phyloP scores from a whole-genome alignment of 64 coral and sea anemone species.

The Astreopora myriophthalma region DNA sequence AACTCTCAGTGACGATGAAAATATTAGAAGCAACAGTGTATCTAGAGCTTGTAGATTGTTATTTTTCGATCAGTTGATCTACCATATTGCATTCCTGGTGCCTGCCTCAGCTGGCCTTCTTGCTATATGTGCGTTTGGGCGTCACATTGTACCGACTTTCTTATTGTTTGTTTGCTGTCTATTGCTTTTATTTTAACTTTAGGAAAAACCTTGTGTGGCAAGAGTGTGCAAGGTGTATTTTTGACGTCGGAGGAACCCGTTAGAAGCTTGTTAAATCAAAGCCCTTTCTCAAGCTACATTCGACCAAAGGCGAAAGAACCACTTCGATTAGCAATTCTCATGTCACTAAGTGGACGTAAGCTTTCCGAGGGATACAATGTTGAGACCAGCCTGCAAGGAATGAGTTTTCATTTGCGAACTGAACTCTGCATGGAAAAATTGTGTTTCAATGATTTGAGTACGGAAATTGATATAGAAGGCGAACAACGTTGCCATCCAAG shows the following conservation, averaged over 20 bases:
- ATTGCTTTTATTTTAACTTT: background rate
- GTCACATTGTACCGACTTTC: too few relatives aligned
- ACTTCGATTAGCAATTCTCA: background rate
- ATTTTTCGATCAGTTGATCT: too few relatives aligned
- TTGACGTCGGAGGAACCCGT: background rate
- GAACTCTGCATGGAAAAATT: background rate
- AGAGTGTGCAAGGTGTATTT: background rate
- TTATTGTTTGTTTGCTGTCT: too few relatives aligned
- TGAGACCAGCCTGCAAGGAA: background rate
- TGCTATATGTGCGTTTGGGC: too few relatives aligned
- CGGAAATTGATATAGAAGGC: background rate
- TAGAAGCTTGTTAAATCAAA: background rate
- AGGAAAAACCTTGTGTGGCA: background rate
- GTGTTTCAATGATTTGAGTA: background rate
- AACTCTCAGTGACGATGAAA: too few relatives aligned
- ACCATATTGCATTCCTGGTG: too few relatives aligned
- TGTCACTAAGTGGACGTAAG: background rate
- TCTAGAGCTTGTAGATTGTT: too few relatives aligned
- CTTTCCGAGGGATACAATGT: background rate
- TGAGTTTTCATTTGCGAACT: background rate
- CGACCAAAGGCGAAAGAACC: background rate
- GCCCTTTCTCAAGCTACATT: background rate
- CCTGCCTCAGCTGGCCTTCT: too few relatives aligned
- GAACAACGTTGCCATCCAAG: background rate
- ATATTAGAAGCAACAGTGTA: too few relatives aligned